Base-by-base conservation (phyloP, 1,140 invertebrate species). In the Whitmania pigra region DNA sequence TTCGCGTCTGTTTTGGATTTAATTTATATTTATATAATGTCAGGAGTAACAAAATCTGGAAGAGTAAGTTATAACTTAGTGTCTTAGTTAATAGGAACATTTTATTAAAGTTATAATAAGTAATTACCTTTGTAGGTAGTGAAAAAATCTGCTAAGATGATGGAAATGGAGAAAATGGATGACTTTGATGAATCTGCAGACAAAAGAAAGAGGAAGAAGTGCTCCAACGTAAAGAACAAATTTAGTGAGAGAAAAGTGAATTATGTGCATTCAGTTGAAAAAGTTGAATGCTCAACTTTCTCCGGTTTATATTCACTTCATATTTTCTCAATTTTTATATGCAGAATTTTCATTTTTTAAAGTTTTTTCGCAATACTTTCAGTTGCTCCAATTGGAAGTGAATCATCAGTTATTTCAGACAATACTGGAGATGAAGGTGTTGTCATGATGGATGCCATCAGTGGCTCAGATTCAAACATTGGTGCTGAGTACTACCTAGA, bases 91-190 rank as follows among this genome's bases (percentile, higher is more conserved):
- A 63, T 63, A n/a, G 22, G 22, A 31, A 63, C 11, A 36, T 63
- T 25, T 63, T 63, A 20, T n/a, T 13, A 13, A 63, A 18, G 22
- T 18, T 11, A n/a, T 63, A 25, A 63, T n/a, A 22, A 22, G 11
- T 63, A 20, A 4, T 15, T 22, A 22, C 20, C 22, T 7, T 1
- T 63, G 22, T 13, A 63, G 57, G 29, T 63, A 15, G 22, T 22
- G 29, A 63, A 63, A 63, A 63, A 63, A 63, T 25, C 57, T 31
- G 22, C 57, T 22, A 63, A 63, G 57, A 13, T 63, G 11, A 22
- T 63, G 22, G 57, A 63, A 63, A 63, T 63, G 57, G 57, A 63
- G 20, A 31, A 63, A 63, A 63, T 63, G 57, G 57, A 63, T 13
- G 29, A 25, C 29, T 63, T 63, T 63, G 57, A 63, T 13, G 29